A percentile compares a stretch with the other conserved stretches of the same genome.
Conservation (phyloP, 2,113 vertebrate species). For the Gallinago undulata region DNA sequence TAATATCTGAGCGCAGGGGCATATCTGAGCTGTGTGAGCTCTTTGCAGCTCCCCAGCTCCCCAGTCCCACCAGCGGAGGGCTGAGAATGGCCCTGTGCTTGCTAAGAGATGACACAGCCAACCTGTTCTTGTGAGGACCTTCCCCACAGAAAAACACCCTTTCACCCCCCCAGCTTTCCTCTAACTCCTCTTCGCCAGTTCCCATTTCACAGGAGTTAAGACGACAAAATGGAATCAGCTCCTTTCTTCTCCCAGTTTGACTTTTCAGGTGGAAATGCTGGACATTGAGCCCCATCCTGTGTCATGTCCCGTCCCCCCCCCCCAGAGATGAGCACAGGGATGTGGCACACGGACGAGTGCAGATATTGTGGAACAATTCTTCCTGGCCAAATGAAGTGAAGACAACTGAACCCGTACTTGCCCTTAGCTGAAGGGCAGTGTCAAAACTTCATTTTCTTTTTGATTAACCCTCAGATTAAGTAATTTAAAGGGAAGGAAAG, state of each 20-base stretch:
- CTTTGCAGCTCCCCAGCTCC: slow-evolving; percentile 64
- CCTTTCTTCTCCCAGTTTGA: neutral
- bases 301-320: neutral
- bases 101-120: neutral
- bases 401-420: neutral
- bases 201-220: neutral
- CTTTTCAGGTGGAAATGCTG: neutral
- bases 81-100: neutral
- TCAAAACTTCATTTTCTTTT: slow-evolving; percentile 50
- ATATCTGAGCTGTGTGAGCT: slow-evolving; percentile 52
- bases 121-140: neutral
- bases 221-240: neutral
- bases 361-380: neutral
- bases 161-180: neutral
- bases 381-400: neutral
- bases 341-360: neutral
- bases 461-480: slow-evolving; percentile 31
- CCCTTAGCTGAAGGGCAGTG: slow-evolving; percentile 50
- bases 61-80: slow-evolving; percentile 32
- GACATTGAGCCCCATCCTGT: neutral
- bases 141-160: neutral
- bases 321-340: neutral
- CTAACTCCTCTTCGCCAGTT: neutral
- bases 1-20: slow-evolving; percentile 73
- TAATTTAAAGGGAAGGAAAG: slow-evolving; percentile 18